A percentile compares a stretch with the other conserved stretches of the same genome.
phyloP scores from a whole-genome alignment of 30 jellyfish, hydroid and myxozoan genomes.

The Rhopilema esculentum region DNA sequence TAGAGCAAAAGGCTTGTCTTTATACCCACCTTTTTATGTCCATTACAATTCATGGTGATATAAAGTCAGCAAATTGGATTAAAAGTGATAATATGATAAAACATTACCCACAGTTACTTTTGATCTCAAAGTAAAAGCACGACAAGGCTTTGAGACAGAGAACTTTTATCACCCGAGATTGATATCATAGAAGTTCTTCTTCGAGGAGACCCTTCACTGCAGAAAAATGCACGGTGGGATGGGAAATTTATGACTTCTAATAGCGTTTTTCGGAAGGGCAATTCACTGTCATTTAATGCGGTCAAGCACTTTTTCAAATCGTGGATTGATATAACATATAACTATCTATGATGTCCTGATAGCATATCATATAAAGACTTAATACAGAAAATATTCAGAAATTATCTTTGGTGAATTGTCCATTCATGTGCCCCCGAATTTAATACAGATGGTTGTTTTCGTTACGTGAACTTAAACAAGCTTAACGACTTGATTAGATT shows the following conservation, averaged over 20 bases:
- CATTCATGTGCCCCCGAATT: neutral
- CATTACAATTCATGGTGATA: neutral
- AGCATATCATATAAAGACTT: neutral
- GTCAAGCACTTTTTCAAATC: neutral
- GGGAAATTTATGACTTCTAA: no score
- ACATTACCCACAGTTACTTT: neutral
- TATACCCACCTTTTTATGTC: neutral
- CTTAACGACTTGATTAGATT: neutral
- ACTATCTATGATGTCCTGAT: neutral
- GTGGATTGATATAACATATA: neutral
- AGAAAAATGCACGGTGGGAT: no score
- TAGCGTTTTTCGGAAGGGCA: no score
- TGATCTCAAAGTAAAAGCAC: neutral
- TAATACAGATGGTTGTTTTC: neutral
- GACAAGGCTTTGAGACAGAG: neutral
- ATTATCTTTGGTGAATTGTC: neutral
- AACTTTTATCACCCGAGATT: no score
- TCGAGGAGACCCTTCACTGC: no score
- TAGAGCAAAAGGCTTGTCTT: neutral
- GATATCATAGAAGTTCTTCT: no score
- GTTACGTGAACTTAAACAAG: neutral
- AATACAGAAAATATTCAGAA: neutral
- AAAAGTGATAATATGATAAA: neutral
- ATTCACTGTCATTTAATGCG: no score
- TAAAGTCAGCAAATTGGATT: neutral